Percentiles rank a stretch among this genome's conserved stretches.
Conservation (phyloP, 2,888 invertebrate genomes). For the Encarsia formosa region DNA sequence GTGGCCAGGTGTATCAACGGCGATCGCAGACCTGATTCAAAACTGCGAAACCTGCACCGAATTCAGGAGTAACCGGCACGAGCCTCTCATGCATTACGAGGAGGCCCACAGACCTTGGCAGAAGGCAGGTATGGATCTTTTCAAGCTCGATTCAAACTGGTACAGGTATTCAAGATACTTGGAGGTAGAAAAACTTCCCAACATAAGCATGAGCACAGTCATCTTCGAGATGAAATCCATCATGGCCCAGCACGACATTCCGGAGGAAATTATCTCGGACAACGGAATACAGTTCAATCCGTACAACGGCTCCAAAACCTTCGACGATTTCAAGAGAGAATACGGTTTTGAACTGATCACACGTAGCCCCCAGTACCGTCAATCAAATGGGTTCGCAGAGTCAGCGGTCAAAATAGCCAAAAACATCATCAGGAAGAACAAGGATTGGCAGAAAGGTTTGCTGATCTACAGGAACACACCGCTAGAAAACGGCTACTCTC, state of each 20-base stretch:
- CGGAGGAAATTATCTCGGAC: not conserved
- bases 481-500: not conserved
- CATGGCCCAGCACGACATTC: not conserved
- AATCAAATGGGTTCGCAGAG: not conserved
- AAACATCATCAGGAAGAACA: not conserved
- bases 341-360: not conserved
- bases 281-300: not conserved
- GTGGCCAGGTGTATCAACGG: not conserved
- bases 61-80: not conserved
- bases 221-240: too few species aligned
- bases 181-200: not conserved
- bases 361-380: not conserved
- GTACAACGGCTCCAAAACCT: not conserved
- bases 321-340: not conserved
- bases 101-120: not conserved
- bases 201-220: not conserved
- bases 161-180: not conserved
- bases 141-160: too few species aligned
- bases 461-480: not conserved
- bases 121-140: not conserved
- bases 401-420: not conserved
- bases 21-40: not conserved
- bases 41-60: not conserved
- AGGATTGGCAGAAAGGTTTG: not conserved
- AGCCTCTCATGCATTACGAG: not conserved